Conservation (phyloP, 2,113 vertebrate genomes). For the Leptosomus discolor region DNA sequence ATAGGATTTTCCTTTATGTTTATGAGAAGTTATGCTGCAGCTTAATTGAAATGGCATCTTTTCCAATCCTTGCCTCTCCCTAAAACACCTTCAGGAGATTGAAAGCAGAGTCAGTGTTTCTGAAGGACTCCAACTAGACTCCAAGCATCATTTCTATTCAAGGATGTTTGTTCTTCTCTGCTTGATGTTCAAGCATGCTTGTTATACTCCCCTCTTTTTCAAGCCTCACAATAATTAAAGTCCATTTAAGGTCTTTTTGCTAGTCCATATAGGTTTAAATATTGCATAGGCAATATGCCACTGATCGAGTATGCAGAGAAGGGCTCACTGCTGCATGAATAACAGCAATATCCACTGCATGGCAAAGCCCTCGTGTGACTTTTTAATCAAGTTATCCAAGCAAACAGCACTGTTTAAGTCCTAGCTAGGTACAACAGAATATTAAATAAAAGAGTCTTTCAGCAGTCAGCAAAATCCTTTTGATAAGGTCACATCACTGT, state of each 20-base stretch:
- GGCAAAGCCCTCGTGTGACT: neutral
- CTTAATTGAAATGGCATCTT: neutral
- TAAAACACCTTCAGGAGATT: neutral
- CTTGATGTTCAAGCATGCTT: neutral
- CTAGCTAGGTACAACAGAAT: slow-evolving; percentile 1
- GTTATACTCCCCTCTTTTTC: neutral
- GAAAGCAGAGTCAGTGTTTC: neutral
- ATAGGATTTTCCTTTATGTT: neutral
- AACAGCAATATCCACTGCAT: neutral
- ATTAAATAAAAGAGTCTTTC: slow-evolving; percentile 17
- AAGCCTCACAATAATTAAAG: neutral
- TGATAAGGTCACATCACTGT: slow-evolving; percentile 30
- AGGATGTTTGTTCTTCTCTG: neutral
- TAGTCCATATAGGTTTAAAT: neutral
- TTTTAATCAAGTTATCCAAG: neutral
- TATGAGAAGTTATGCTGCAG: neutral
- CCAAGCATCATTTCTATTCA: neutral
- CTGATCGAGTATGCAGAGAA: neutral
- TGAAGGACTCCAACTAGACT: neutral
- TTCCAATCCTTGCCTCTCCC: neutral
- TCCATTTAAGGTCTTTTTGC: neutral
- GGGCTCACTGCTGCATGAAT: neutral
- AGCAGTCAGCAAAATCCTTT: slow-evolving; percentile 31
- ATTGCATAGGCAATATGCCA: neutral
- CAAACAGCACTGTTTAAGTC: neutral